phyloP scores from a whole-genome alignment of 1,140 invertebrate genomes.

The Drosophila lacteicornis region DNA sequence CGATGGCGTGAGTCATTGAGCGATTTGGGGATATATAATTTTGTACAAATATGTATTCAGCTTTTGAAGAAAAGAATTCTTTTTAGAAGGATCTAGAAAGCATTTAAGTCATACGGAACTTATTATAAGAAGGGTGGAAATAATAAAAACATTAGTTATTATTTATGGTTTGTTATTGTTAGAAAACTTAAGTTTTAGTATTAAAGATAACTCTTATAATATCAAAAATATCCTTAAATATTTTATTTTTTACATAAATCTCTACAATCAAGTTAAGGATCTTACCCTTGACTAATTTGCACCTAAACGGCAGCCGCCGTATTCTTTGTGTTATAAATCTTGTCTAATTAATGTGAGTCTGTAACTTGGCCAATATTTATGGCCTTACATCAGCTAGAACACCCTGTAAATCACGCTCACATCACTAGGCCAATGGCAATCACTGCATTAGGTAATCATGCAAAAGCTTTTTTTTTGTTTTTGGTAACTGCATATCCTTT shows the following conservation, averaged over 20 bases:
- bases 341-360: conserved; percentile 6
- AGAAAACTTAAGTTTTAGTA: too few species aligned
- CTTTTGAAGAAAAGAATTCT: background rate
- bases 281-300: conserved; percentile 4
- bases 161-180: too few species aligned
- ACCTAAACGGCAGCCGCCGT: background rate
- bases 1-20: conserved; percentile 9
- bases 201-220: too few species aligned
- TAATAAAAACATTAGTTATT: too few species aligned
- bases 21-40: background rate
- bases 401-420: conserved; percentile 40
- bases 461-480: conserved; percentile 24
- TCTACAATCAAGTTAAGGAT: background rate
- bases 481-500: conserved; percentile 70
- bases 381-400: background rate
- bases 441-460: conserved; percentile 67
- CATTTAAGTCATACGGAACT: too few species aligned
- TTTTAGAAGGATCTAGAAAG: too few species aligned
- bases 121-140: too few species aligned
- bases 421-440: conserved; percentile 44
- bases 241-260: background rate
- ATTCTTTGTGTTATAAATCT: conserved; percentile 17
- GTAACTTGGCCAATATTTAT: conserved; percentile 29
- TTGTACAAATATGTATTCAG: background rate
- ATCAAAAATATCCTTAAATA: background rate